A percentile compares a stretch with the other conserved stretches of the same genome.
Conservation (phyloP, 1,140 invertebrate species). For the Phymorhynchus buccinoides region DNA sequence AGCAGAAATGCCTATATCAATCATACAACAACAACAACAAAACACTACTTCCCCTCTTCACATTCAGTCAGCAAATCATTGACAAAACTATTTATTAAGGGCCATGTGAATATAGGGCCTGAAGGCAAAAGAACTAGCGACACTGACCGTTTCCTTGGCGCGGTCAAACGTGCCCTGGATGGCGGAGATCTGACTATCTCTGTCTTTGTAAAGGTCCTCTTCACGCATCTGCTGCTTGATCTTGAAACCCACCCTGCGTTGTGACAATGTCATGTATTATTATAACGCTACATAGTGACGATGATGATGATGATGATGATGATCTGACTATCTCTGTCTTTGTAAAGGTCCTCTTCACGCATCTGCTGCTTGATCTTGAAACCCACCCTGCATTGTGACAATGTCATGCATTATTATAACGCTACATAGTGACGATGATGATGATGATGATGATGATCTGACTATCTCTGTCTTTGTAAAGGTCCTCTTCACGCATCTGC, state of each 20-base stretch:
- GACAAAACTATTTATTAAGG: too few relatives aligned
- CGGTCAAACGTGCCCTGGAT: constrained; percentile 99
- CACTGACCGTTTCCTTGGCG: constrained; percentile 79
- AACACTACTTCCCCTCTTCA: too few relatives aligned
- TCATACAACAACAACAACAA: too few relatives aligned
- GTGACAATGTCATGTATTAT: constrained; percentile 9
- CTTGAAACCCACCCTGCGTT: constrained; percentile 93
- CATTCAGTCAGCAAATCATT: too few relatives aligned
- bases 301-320: too few relatives aligned
- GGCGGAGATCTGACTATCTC: constrained; percentile 96
- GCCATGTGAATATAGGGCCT: too few relatives aligned
- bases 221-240: constrained; percentile 96
- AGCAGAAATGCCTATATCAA: too few relatives aligned
- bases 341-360: constrained; percentile 94
- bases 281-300: background rate
- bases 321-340: constrained; percentile 98
- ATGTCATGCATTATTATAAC: background rate
- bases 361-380: constrained; percentile 97
- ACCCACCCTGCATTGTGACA: constrained; percentile 85
- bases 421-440: too few relatives aligned
- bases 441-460: constrained; percentile 98
- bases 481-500: constrained; percentile 92
- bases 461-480: constrained; percentile 97
- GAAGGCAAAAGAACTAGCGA: too few relatives aligned
- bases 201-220: constrained; percentile 95